Evolutionary conservation across 2,797 vertebrate species (phyloP), one percentile per base, ranked within the genome.

Genomic region (Brachyrhaphis roseni): DNA sequence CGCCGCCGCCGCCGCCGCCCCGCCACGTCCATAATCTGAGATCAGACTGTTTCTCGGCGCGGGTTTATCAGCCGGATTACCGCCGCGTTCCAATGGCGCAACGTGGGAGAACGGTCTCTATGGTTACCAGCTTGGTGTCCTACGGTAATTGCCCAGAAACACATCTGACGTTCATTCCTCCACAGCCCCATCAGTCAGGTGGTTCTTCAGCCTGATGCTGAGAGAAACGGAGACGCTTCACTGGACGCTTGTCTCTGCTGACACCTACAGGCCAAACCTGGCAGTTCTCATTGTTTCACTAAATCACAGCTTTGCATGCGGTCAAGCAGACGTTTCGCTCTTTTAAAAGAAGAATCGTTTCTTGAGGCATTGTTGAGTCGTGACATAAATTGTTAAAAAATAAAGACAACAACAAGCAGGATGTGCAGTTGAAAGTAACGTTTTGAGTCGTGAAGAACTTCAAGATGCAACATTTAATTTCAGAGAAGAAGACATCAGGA

Each of bases 161-260:
- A 81, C 72, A 81, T 86, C 79, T 86, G 74, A 82, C 45, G 75
- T 78, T 46, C 79, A 41, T 86, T 77, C 77, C 72, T 78, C 79
- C 76, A 75, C 39, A 57, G 66, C 73, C n/a, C 41, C 86, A 82
- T 90, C 73, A 84, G 82, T 87, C 83, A 85, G 82, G 46, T 43
- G 46, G 31, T 64, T 64, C 59, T 74, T 66, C 75, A 10, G 18
- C 78, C 68, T 83, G 71, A 71, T 43, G 23, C n/a, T 1, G 34
- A 5, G 82, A 26, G 83, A 72, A 77, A 28, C 39, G 2, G 66
- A 12, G 66, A 13, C 53, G 73, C 59, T 80, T 8, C 28, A 41
- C n/a, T n/a, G 57, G 85, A 73, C 28, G 78, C 79, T 87, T 92
- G 92, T 79, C 91, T 92, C 82, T 90, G 82, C 92, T 93, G 94